Conservation (phyloP, 2,797 vertebrate species). For the Sebastes reedi region DNA sequence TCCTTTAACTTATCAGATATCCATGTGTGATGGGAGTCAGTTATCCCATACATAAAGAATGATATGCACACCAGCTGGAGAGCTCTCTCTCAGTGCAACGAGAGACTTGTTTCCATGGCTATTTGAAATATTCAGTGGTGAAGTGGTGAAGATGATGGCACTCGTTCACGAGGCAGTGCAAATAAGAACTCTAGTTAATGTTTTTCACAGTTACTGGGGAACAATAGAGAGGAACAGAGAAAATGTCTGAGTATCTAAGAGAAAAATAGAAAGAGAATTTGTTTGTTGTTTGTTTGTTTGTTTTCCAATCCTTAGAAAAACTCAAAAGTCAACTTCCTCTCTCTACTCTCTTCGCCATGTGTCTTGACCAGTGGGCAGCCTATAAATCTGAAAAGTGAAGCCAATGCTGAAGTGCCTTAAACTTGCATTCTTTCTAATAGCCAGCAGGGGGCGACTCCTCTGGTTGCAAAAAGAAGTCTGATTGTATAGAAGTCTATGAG, state of each 20-base stretch:
- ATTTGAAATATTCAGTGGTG: constrained; percentile 69
- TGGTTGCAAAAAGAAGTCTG: too few species aligned
- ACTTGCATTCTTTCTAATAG: too few species aligned
- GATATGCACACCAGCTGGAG: constrained; percentile 59
- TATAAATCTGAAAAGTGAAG: too few species aligned
- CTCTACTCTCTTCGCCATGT: not conserved
- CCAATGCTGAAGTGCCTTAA: too few species aligned
- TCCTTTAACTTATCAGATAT: constrained; percentile 42
- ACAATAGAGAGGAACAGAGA: not conserved
- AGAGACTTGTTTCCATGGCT: constrained; percentile 51
- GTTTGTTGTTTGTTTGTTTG: not conserved
- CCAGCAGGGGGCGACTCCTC: too few species aligned
- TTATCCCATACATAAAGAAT: constrained; percentile 42
- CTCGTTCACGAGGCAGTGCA: not conserved
- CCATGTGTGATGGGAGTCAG: constrained; percentile 48
- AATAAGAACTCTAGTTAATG: constrained; percentile 1
- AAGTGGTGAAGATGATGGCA: constrained; percentile 36
- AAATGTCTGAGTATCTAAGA: not conserved
- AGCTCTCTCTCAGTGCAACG: constrained; percentile 36
- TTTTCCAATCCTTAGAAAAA: not conserved
- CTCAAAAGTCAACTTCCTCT: not conserved
- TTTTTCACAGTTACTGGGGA: not conserved
- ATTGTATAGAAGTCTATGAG: too few species aligned
- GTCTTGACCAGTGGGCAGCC: not conserved
- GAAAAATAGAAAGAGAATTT: not conserved